Conservation (phyloP, 1,140 invertebrate species). For the Camponotus vicinus region DNA sequence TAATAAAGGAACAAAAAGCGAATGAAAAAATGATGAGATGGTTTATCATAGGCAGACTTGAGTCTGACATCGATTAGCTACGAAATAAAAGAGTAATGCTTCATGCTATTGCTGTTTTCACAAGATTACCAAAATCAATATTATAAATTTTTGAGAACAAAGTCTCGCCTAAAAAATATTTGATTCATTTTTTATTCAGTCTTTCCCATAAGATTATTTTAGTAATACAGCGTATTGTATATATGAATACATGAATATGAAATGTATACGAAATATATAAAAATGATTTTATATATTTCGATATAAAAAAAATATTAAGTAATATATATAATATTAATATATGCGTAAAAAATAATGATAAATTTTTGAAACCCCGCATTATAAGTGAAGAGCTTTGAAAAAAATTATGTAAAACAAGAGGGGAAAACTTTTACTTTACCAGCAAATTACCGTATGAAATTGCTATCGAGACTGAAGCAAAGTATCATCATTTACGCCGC, state of each 20-base stretch:
- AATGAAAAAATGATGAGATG: conserved; percentile 42
- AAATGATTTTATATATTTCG: not conserved
- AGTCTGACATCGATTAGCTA: conserved; percentile 10
- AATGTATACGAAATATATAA: no score
- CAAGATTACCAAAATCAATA: not conserved
- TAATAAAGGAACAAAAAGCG: conserved; percentile 47
- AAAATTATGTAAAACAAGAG: conserved; percentile 8
- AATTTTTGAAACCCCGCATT: not conserved
- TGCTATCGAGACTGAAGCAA: conserved; percentile 11
- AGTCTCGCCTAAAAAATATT: not conserved
- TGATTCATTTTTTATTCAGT: not conserved
- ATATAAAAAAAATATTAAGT: not conserved
- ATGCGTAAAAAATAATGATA: not conserved
- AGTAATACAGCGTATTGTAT: not conserved
- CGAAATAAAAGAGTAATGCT: not conserved
- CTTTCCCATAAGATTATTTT: not conserved
- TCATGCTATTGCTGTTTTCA: not conserved
- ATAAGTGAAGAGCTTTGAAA: not conserved
- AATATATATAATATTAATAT: not conserved
- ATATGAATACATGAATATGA: no score
- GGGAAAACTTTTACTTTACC: conserved; percentile 36
- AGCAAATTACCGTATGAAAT: conserved; percentile 32
- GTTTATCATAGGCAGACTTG: conserved; percentile 10
- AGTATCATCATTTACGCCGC: conserved; percentile 4
- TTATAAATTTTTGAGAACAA: not conserved